Evolutionary conservation across 2,113 vertebrate species (phyloP).

Genomic region (Albula goreensis): DNA sequence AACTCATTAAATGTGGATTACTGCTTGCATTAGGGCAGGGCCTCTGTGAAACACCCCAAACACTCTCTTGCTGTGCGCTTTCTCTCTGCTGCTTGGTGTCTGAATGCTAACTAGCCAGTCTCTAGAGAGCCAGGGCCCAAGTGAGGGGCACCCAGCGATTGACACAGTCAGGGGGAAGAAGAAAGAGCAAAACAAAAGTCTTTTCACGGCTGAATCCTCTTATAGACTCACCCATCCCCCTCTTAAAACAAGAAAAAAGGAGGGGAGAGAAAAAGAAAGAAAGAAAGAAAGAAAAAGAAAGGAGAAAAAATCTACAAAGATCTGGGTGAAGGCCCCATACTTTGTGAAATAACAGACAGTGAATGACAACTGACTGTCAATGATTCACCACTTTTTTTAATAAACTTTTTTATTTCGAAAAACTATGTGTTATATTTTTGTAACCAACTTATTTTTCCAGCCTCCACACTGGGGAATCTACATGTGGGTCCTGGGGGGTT

Average conservation of each 20-base stretch:
- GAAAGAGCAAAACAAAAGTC: conserved; percentile 94
- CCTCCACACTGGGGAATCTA: no score
- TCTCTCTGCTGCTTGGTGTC: conserved; percentile 71
- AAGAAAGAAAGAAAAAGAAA: conserved; percentile 70
- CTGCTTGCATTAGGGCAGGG: background rate
- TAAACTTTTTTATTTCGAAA: conserved; percentile 14
- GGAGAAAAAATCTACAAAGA: conserved; percentile 67
- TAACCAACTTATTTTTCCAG: conserved; percentile 12
- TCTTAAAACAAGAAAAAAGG: conserved; percentile 52
- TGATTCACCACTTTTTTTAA: conserved; percentile 41
- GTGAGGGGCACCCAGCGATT: conserved; percentile 83
- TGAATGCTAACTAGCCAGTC: conserved; percentile 89
- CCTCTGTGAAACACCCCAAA: background rate
- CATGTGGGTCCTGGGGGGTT: no score
- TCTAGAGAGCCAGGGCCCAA: conserved; percentile 77
- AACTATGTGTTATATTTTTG: conserved; percentile 8
- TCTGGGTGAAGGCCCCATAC: conserved; percentile 72
- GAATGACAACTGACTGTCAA: conserved; percentile 83
- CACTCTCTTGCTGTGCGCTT: conserved; percentile 12
- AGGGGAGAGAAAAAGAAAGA: conserved; percentile 56
- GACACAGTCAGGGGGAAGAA: conserved; percentile 88
- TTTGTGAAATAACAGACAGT: conserved; percentile 74
- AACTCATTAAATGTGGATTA: conserved; percentile 25
- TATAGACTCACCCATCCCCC: conserved; percentile 80
- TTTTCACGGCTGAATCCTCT: conserved; percentile 84